Conservation (phyloP, 2,797 vertebrate genomes). For the Enteromius argenteus region DNA sequence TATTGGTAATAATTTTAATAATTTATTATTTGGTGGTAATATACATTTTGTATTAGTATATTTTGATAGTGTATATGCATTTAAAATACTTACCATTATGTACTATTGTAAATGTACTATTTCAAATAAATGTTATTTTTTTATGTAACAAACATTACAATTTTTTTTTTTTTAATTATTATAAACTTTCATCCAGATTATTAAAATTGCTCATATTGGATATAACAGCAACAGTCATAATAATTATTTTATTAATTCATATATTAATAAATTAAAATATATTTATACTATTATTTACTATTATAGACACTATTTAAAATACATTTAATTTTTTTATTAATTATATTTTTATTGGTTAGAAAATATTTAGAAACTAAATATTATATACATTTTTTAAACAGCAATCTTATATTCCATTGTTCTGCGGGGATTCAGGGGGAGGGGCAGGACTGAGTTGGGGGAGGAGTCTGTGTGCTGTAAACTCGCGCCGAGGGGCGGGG, state of each 20-base stretch:
- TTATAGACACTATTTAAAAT: background rate
- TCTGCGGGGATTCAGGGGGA: background rate
- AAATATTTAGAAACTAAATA: background rate
- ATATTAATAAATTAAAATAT: background rate
- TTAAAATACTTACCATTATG: background rate
- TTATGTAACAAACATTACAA: background rate
- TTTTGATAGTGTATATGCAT: too few relatives aligned
- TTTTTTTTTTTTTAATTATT: background rate
- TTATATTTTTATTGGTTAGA: background rate
- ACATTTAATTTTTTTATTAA: background rate
- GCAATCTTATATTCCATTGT: background rate
- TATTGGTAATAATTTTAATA: background rate
- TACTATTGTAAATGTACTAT: background rate
- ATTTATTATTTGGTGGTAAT: background rate
- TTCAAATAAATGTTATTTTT: background rate
- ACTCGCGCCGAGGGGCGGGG: background rate
- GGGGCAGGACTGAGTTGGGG: background rate
- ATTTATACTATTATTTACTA: background rate
- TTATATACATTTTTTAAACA: background rate
- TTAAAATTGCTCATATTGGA: background rate
- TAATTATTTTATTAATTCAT: background rate
- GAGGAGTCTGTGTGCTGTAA: background rate
- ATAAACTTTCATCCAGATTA: background rate
- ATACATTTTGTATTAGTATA: background rate
- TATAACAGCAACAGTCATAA: background rate